Conservation (phyloP, 1,140 invertebrate genomes). For the Cydia splendana region DNA sequence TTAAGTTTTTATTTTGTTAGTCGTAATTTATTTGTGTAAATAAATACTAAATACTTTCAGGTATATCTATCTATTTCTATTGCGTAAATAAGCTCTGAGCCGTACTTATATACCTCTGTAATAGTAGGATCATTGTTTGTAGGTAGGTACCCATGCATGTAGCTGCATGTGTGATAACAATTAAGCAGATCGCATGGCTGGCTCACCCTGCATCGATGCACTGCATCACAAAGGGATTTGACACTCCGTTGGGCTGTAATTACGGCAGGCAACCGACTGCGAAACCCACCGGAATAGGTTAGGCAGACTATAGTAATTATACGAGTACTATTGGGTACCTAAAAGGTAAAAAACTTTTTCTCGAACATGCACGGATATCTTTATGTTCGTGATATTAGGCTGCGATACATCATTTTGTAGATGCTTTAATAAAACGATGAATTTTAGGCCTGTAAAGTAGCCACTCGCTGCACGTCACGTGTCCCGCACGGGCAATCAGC, state of each 20-base stretch:
- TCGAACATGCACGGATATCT: too few species aligned
- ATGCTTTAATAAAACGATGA: too few species aligned
- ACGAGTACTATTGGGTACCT: not conserved
- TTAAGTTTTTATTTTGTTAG: too few species aligned
- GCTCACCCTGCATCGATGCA: slow-evolving; percentile 19
- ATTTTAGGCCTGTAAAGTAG: too few species aligned
- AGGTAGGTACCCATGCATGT: not conserved
- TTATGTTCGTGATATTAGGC: too few species aligned
- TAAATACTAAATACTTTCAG: too few species aligned
- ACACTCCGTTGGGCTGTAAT: slow-evolving; percentile 29
- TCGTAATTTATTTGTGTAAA: too few species aligned
- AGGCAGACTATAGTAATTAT: slow-evolving; percentile 26
- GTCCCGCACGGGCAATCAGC: too few species aligned
- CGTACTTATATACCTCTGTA: too few species aligned
- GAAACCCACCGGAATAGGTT: slow-evolving; percentile 14
- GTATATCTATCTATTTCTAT: not conserved
- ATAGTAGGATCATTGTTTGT: not conserved
- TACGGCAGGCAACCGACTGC: slow-evolving; percentile 12
- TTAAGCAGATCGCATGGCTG: slow-evolving; percentile 23
- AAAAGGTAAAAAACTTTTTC: not conserved
- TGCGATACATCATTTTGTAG: too few species aligned
- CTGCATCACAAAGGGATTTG: slow-evolving; percentile 30
- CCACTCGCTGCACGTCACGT: too few species aligned
- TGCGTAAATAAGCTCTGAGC: too few species aligned
- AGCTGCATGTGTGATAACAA: slow-evolving; percentile 16